Percentiles rank a stretch among this genome's conserved stretches.
phyloP scores from a whole-genome alignment of 37 sponge, comb jelly and placozoan species.

The Geodia barretti region DNA sequence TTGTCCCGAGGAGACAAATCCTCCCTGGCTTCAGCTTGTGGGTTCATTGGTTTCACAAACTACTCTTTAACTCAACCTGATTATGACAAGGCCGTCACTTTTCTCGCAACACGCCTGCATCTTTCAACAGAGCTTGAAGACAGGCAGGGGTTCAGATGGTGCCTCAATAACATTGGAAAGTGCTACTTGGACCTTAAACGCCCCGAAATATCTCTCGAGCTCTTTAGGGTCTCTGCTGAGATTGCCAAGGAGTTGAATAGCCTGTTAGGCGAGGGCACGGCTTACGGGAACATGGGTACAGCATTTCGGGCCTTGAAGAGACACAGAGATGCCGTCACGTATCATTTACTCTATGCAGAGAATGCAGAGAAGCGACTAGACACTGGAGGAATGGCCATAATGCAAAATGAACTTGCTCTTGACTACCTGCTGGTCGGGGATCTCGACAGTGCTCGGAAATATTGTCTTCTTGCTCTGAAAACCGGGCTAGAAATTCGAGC shows the following conservation, averaged over 20 bases:
- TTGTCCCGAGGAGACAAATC: slow-evolving; percentile 18
- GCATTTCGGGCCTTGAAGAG: slow-evolving; percentile 23
- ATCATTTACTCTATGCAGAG: slow-evolving; percentile 35
- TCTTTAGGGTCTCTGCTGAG: slow-evolving; percentile 23
- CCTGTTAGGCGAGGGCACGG: slow-evolving; percentile 48
- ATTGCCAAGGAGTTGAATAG: slow-evolving; percentile 20
- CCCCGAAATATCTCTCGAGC: not conserved
- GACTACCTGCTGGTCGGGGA: slow-evolving; percentile 28
- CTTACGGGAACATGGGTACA: slow-evolving; percentile 53
- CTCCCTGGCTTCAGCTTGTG: slow-evolving; percentile 42
- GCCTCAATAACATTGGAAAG: slow-evolving; percentile 60
- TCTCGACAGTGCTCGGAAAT: slow-evolving; percentile 24
- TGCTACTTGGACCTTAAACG: slow-evolving; percentile 14
- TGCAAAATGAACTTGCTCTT: slow-evolving; percentile 48
- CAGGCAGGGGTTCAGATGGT: slow-evolving; percentile 30
- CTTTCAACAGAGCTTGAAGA: slow-evolving; percentile 29
- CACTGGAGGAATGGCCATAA: slow-evolving; percentile 54
- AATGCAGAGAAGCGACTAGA: slow-evolving; percentile 42
- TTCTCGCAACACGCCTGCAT: slow-evolving; percentile 15
- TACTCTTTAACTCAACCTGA: slow-evolving; percentile 27
- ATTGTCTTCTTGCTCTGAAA: slow-evolving; percentile 25
- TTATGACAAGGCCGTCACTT: slow-evolving; percentile 30
- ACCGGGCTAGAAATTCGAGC: slow-evolving; percentile 20
- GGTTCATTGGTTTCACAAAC: slow-evolving; percentile 57
- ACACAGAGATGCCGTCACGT: slow-evolving; percentile 50